phyloP scores from a whole-genome alignment of 2,113 vertebrate genomes.

The Indri indri region DNA sequence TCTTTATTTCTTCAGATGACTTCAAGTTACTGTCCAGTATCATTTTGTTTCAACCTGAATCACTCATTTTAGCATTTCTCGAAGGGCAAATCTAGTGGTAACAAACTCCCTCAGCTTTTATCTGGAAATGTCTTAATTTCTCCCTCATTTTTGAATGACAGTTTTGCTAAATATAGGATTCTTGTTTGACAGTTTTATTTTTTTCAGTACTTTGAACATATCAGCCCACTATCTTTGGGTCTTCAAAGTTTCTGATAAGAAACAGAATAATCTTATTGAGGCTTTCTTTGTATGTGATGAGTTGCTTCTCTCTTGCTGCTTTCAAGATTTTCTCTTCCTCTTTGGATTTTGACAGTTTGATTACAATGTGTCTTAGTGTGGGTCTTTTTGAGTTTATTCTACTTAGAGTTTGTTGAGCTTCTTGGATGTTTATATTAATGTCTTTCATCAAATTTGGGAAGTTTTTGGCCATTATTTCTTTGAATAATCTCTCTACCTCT shows the following conservation, averaged over 20 bases:
- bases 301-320: background rate
- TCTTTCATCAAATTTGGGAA: background rate
- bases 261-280: background rate
- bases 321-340: background rate
- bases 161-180: background rate
- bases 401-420: background rate
- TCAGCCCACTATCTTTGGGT: background rate
- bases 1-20: background rate
- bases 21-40: background rate
- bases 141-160: background rate
- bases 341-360: background rate
- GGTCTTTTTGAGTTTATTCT: background rate
- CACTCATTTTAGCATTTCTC: background rate
- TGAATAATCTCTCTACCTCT: background rate
- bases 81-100: background rate
- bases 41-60: background rate
- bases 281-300: background rate
- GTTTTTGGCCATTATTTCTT: background rate
- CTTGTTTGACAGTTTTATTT: background rate
- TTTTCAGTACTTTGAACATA: background rate
- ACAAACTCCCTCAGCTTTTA: background rate
- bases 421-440: background rate
- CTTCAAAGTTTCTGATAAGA: background rate
- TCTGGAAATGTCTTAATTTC: background rate
- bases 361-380: background rate